Conservation (phyloP, 2,888 invertebrate species). For the Orthosia incerta region DNA sequence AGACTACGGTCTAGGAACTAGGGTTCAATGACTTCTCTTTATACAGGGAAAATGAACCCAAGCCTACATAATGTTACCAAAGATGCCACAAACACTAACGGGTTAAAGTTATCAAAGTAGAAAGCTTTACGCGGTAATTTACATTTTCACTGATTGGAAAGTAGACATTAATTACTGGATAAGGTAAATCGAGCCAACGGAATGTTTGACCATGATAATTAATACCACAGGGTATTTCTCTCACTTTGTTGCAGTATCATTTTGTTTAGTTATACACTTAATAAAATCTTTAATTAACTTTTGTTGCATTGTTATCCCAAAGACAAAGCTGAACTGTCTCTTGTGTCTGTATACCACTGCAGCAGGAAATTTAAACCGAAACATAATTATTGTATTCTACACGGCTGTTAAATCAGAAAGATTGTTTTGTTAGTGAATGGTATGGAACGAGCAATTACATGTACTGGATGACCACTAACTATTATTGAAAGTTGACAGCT, state of each 20-base stretch:
- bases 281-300: no score
- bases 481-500: no score
- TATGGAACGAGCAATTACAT: no score
- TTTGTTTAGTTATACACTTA: background rate
- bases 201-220: conserved; percentile 47
- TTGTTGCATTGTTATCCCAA: no score
- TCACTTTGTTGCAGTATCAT: conserved; percentile 12
- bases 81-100: conserved; percentile 29
- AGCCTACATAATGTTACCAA: conserved; percentile 11
- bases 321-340: no score
- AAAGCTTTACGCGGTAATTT: conserved; percentile 44
- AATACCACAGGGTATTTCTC: conserved; percentile 13
- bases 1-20: no score
- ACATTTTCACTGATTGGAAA: conserved; percentile 59
- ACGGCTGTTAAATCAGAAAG: no score
- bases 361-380: no score
- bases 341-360: no score
- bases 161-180: conserved; percentile 59
- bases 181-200: conserved; percentile 45
- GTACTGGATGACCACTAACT: no score
- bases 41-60: conserved; percentile 2
- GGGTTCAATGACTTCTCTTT: background rate
- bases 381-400: no score
- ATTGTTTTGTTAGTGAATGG: no score
- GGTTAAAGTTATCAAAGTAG: conserved; percentile 53